phyloP scores from a whole-genome alignment of 2,888 invertebrate species.

The Mellilla xanthometata region DNA sequence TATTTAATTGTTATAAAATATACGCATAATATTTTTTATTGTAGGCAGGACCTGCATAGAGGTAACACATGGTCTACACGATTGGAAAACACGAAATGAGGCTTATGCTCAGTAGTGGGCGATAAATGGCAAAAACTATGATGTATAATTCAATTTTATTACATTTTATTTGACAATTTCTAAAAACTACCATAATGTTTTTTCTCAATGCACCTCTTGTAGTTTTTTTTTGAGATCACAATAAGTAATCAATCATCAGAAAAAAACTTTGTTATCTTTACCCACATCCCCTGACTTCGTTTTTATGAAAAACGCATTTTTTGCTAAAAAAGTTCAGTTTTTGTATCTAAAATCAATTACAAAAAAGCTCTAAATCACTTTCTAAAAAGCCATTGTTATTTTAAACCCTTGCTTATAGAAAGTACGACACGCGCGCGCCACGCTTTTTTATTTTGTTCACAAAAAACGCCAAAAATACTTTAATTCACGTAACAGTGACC shows the following conservation, averaged over 20 bases:
- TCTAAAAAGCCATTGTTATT: slow-evolving; percentile 70
- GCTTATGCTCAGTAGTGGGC: too few relatives aligned
- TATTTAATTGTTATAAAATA: too few relatives aligned
- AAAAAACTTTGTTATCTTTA: slow-evolving; percentile 48
- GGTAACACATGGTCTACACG: too few relatives aligned
- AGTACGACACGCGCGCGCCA: slow-evolving; percentile 70
- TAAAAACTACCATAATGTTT: too few relatives aligned
- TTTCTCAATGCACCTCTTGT: too few relatives aligned
- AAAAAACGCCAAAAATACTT: slow-evolving; percentile 51
- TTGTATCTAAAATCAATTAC: slow-evolving; percentile 60
- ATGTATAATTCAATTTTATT: too few relatives aligned
- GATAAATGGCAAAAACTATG: too few relatives aligned
- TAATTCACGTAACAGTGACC: slow-evolving; percentile 73
- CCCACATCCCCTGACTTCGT: slow-evolving; percentile 49
- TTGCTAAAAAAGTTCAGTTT: slow-evolving; percentile 55
- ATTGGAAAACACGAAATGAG: too few relatives aligned
- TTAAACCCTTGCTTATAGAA: slow-evolving; percentile 73
- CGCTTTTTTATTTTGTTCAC: slow-evolving; percentile 44
- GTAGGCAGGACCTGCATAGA: too few relatives aligned
- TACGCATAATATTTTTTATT: too few relatives aligned
- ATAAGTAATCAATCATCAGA: slow-evolving; percentile 61
- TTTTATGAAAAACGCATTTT: slow-evolving; percentile 48
- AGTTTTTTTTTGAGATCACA: slow-evolving; percentile 35
- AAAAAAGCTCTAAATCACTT: slow-evolving; percentile 74
- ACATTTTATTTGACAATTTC: too few relatives aligned